A percentile compares a stretch with the other conserved stretches of the same genome.
These are phyloP conservation scores for Agapornis canus DNA, from an alignment of 2,797 vertebrate species.

Conservation along the genomic window DNA sequence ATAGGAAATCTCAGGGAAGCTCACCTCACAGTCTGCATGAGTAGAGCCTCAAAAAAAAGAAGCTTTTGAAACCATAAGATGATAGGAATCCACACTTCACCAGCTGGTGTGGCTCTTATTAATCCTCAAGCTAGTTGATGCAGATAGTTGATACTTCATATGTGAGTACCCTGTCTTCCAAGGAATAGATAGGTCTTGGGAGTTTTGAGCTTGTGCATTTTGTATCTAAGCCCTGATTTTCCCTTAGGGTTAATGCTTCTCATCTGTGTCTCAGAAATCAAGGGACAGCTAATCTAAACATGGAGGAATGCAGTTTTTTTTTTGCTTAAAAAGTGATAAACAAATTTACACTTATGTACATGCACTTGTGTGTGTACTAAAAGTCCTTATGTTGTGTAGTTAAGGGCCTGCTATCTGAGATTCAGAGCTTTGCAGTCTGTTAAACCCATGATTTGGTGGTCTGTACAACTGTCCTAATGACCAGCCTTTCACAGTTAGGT, in stretches of 20 bases:
- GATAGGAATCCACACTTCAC: neutral
- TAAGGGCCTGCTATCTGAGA: neutral
- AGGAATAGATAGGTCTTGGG: neutral
- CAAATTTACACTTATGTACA: fast-evolving
- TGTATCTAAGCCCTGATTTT: neutral
- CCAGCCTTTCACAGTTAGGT: neutral
- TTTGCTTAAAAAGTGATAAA: neutral
- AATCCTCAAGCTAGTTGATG: neutral
- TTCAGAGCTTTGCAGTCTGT: neutral
- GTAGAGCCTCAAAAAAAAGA: neutral
- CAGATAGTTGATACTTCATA: neutral
- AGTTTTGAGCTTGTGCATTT: neutral
- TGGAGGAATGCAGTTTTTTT: neutral
- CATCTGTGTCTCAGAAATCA: neutral
- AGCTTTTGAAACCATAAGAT: neutral
- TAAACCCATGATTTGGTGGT: neutral
- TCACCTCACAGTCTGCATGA: neutral
- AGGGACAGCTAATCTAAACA: neutral
- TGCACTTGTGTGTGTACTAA: neutral
- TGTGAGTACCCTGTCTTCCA: fast-evolving
- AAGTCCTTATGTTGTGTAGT: fast-evolving
- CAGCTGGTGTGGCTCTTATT: neutral
- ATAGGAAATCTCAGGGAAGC: neutral
- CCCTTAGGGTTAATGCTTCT: neutral
- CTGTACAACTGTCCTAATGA: neutral